These are phyloP conservation scores for Marmota monax DNA, from an alignment of 2,113 vertebrate genomes.

Conservation along the genomic window DNA sequence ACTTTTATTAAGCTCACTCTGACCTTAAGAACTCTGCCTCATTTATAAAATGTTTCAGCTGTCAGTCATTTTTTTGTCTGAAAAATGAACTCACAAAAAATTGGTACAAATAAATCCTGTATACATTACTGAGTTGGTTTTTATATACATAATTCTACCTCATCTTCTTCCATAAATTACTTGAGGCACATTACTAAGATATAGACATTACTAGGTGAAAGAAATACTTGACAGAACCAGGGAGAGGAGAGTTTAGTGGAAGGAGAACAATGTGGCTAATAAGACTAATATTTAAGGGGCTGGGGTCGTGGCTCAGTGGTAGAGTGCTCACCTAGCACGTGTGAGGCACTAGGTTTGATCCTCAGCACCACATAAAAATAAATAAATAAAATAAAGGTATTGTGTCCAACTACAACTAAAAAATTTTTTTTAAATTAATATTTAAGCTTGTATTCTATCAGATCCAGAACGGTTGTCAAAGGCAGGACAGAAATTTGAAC, in stretches of 20 bases:
- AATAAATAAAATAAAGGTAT: too few species aligned
- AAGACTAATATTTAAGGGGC: background rate
- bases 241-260: background rate
- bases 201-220: background rate
- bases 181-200: slow-evolving; percentile 44
- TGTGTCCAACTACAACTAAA: too few species aligned
- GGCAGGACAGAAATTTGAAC: slow-evolving; percentile 15
- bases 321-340: too few species aligned
- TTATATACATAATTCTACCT: background rate
- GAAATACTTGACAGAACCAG: background rate
- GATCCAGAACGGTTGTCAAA: background rate
- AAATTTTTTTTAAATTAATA: background rate
- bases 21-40: background rate
- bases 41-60: slow-evolving; percentile 68
- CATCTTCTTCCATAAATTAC: background rate
- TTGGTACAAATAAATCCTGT: background rate
- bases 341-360: too few species aligned
- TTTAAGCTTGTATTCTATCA: background rate
- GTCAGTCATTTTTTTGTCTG: slow-evolving; percentile 43
- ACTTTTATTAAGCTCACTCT: slow-evolving; percentile 12
- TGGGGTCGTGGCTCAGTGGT: too few species aligned
- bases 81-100: slow-evolving; percentile 45
- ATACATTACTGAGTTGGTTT: background rate
- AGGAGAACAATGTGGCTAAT: background rate
- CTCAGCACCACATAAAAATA: too few species aligned